Conservation (phyloP, 2,797 vertebrate genomes). For the Nannoperca obscura region DNA sequence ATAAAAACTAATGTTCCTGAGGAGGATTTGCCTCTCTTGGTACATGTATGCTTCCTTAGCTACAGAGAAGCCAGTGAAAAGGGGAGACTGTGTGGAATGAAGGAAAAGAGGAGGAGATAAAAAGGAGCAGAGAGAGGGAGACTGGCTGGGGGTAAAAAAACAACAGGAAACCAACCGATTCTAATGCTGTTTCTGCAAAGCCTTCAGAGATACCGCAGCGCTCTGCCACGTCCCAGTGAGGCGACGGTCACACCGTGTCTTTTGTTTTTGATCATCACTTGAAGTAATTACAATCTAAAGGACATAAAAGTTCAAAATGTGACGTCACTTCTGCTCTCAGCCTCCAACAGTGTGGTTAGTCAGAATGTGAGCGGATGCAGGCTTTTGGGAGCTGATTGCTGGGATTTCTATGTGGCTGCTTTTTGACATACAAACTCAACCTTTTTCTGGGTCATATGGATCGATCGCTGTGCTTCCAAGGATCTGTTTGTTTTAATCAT, state of each 20-base stretch:
- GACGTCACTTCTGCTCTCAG: slow-evolving; percentile 84
- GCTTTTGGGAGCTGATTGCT: slow-evolving; percentile 73
- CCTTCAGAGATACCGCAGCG: slow-evolving; percentile 68
- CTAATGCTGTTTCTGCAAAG: slow-evolving; percentile 78
- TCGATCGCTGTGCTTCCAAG: slow-evolving; percentile 65
- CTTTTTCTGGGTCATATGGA: slow-evolving; percentile 73
- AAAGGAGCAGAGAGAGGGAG: slow-evolving; percentile 63
- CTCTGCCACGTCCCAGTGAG: slow-evolving; percentile 53
- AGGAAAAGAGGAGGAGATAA: slow-evolving; percentile 84
- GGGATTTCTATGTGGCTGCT: slow-evolving; percentile 66
- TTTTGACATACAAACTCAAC: slow-evolving; percentile 53
- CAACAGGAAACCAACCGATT: slow-evolving; percentile 81
- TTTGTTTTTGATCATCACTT: slow-evolving; percentile 47
- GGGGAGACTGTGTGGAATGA: slow-evolving; percentile 79
- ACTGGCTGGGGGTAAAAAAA: slow-evolving; percentile 75
- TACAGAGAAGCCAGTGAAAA: slow-evolving; percentile 67
- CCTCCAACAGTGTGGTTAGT: slow-evolving; percentile 73
- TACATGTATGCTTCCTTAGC: slow-evolving; percentile 36
- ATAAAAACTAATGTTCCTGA: slow-evolving; percentile 19
- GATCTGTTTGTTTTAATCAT: slow-evolving; percentile 70
- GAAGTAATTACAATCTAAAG: slow-evolving; percentile 47
- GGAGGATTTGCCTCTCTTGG: slow-evolving; percentile 37
- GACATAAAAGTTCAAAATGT: slow-evolving; percentile 64
- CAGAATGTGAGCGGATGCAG: slow-evolving; percentile 84
- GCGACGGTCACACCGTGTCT: slow-evolving; percentile 8